A percentile compares a stretch with the other conserved stretches of the same genome.
Evolutionary conservation across 2,888 invertebrate genomes (phyloP).

Genomic region (Boloria euphrosyne): DNA sequence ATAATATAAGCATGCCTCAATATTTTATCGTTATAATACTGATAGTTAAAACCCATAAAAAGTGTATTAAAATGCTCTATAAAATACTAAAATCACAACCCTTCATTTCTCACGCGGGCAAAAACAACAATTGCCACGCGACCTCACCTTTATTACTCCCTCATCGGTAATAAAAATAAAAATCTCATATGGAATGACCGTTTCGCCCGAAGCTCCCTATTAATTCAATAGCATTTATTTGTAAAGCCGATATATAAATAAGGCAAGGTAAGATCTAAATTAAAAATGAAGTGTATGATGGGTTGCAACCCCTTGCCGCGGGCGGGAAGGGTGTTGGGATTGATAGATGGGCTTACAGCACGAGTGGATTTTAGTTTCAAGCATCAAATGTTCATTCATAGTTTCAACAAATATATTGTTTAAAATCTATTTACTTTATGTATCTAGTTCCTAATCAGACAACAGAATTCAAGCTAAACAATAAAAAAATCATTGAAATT

Average conservation of each 20-base stretch:
- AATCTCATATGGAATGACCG: conserved; percentile 49
- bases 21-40: no score
- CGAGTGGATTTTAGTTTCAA: conserved; percentile 11
- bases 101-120: conserved; percentile 10
- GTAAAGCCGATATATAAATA: conserved; percentile 50
- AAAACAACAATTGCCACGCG: conserved; percentile 35
- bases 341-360: conserved; percentile 12
- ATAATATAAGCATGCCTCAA: no score
- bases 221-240: conserved; percentile 53
- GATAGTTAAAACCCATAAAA: no score
- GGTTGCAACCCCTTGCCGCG: conserved; percentile 43
- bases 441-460: no score
- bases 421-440: no score
- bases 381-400: background rate
- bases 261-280: conserved; percentile 53
- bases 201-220: conserved; percentile 49
- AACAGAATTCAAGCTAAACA: no score
- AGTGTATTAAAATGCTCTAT: no score
- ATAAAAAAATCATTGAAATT: no score
- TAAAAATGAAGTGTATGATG: conserved; percentile 53
- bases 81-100: conserved; percentile 1
- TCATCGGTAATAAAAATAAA: conserved; percentile 35
- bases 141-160: conserved; percentile 33
- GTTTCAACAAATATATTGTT: no score
- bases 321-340: conserved; percentile 40